Conservation (phyloP, 2,797 vertebrate genomes). For the Ficedula albicollis region DNA sequence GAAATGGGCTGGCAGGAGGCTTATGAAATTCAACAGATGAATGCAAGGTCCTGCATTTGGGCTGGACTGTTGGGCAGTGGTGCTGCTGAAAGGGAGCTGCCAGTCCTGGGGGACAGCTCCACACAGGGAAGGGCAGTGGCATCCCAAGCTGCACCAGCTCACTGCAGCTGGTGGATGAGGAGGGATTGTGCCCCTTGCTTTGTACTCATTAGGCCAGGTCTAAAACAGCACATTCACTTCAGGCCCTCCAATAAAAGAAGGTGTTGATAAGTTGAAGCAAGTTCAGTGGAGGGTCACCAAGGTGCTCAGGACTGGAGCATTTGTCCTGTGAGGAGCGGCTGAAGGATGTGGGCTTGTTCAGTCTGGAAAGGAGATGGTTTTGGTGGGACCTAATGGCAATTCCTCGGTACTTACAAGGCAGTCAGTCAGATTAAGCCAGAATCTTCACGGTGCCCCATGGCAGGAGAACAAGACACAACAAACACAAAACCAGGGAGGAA, state of each 20-base stretch:
- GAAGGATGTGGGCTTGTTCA: not conserved
- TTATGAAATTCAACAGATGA: not conserved
- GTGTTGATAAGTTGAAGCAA: not conserved
- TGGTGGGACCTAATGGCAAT: not conserved
- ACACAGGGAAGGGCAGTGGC: rapidly evolving
- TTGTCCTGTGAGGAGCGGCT: not conserved
- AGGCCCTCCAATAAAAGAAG: not conserved
- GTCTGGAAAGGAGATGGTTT: not conserved
- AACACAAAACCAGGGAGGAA: not conserved
- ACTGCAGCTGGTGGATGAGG: not conserved
- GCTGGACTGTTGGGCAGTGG: not conserved
- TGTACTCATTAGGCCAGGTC: not conserved
- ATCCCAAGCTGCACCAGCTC: not conserved
- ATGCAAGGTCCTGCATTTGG: not conserved
- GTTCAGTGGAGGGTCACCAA: not conserved
- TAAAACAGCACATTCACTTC: not conserved
- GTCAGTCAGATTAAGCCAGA: not conserved
- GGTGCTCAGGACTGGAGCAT: not conserved
- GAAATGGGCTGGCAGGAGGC: not conserved
- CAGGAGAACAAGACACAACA: not conserved
- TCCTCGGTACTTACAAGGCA: not conserved
- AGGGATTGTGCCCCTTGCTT: not conserved
- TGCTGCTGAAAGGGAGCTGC: not conserved
- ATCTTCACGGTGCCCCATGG: not conserved
- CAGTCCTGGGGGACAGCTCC: not conserved